Evolutionary conservation across 2,113 vertebrate species (phyloP), one percentile per base, ranked within the genome.

Genomic region (Sapayoa aenigma): DNA sequence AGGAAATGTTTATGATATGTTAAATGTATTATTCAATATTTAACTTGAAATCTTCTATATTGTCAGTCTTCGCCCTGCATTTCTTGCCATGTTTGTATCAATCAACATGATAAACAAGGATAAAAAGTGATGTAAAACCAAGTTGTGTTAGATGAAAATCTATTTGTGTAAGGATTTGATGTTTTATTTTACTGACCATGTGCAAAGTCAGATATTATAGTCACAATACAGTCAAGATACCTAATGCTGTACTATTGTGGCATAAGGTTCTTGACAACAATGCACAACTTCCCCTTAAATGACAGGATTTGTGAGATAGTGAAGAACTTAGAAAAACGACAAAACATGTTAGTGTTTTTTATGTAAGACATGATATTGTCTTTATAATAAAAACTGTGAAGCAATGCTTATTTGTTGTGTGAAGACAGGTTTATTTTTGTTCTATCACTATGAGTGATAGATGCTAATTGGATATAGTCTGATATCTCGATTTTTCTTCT

Each of bases 391-490:
- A 60, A 95, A 59, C n/a, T 75, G 39, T 39, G 89, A 81, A 94
- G 63, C 55, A 65, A 8, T 66, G 46, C n/a, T 94, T 53, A 44
- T 92, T 85, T 96, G 16, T 89, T 53, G 59, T 68, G 58, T 78
- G 66, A 77, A 84, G 84, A 78, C 67, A 84, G 84, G 33, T 93
- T 93, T 95, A 85, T 91, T 95, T 95, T 91, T 88, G 44, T 85
- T 63, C 59, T 86, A 2, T 86, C 59, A 18, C 65, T 89, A 28
- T 91, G 91, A 96, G 53, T 95, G 95, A 94, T 75, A 91, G 92
- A 90, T 92, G 84, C 69, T 95, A 94, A 96, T 92, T 91, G 49
- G 72, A 76, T 95, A 90, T 53, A 71, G 63, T 67, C 82, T 95
- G 89, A 66, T 88, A 74, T 65, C 87, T 93, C 88, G 77, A 74